Conservation (phyloP, 2,797 vertebrate species). For the Ataeniobius toweri region DNA sequence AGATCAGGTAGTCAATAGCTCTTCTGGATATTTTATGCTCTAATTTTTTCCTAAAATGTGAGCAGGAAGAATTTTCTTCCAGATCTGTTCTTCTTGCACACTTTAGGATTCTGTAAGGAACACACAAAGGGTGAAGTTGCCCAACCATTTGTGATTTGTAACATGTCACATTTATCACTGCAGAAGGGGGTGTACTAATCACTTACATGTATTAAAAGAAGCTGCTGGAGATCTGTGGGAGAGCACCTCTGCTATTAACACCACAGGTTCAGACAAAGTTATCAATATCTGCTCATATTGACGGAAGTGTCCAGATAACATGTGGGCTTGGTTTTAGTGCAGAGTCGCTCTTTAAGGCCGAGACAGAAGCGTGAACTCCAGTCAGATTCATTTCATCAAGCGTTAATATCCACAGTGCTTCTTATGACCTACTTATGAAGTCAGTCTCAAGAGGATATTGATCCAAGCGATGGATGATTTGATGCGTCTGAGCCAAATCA, state of each 20-base stretch:
- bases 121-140: not conserved
- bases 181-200: conserved; percentile 2
- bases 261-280: conserved; percentile 20
- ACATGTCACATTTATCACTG: conserved; percentile 4
- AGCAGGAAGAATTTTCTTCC: not conserved
- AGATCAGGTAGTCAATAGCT: not conserved
- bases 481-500: conserved; percentile 62
- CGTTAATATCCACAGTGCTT: conserved; percentile 78
- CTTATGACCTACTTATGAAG: conserved; percentile 81
- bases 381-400: conserved; percentile 58
- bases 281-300: conserved; percentile 42
- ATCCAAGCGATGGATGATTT: conserved; percentile 66
- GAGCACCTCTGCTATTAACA: conserved; percentile 18
- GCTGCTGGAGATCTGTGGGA: conserved; percentile 4
- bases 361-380: conserved; percentile 72
- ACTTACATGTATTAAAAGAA: conserved; percentile 17
- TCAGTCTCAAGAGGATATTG: conserved; percentile 74
- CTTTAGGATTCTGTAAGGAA: not conserved
- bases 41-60: not conserved
- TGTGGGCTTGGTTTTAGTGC: conserved; percentile 25
- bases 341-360: conserved; percentile 27
- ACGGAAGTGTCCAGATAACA: conserved; percentile 38
- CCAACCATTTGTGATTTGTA: conserved; percentile 7
- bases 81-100: not conserved
- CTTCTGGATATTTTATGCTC: not conserved